Conservation (phyloP, 2,797 vertebrate genomes). For the Spheniscus humboldti region DNA sequence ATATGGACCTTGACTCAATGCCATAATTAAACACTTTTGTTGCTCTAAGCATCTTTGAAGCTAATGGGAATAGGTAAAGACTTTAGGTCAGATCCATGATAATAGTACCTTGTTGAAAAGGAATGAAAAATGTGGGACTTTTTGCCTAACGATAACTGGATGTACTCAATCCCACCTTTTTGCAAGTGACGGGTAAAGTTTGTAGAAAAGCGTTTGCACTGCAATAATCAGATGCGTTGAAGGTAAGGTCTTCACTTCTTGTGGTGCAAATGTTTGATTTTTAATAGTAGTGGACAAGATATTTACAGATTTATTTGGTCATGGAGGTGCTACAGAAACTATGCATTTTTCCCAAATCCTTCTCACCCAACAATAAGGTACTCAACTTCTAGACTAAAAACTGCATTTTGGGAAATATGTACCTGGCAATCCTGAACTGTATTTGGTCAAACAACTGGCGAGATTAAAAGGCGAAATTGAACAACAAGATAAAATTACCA, state of each 20-base stretch:
- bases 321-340: background rate
- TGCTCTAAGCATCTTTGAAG: background rate
- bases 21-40: background rate
- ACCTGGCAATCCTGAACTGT: background rate
- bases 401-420: background rate
- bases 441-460: background rate
- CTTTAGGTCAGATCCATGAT: background rate
- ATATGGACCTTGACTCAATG: background rate
- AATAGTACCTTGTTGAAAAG: background rate
- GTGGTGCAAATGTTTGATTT: background rate
- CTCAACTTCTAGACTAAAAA: background rate
- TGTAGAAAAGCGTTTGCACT: background rate
- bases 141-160: background rate
- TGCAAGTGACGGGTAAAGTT: background rate
- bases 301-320: background rate
- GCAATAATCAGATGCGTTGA: background rate
- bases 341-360: background rate
- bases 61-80: background rate
- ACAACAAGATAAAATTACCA: background rate
- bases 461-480: background rate
- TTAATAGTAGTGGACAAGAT: background rate
- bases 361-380: too few species aligned
- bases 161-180: background rate
- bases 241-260: background rate
- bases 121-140: accelerated